A percentile compares a stretch with the other conserved stretches of the same genome.
Evolutionary conservation across 2,888 invertebrate species (phyloP).

Genomic region (Drosophila kuntzei): DNA sequence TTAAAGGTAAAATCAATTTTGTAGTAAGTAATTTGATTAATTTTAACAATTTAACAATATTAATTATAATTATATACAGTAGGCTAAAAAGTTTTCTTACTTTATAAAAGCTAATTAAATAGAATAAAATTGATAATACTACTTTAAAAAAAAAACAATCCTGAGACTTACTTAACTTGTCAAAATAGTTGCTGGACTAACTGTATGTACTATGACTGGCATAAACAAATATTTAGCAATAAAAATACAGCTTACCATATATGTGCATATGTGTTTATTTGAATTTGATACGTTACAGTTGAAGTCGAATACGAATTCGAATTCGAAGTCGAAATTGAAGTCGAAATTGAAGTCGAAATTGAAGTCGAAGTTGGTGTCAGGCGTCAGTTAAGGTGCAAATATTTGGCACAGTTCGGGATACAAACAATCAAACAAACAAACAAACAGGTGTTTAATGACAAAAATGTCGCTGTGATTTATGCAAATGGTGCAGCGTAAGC

Average conservation of each 20-base stretch:
- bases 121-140: too few relatives aligned
- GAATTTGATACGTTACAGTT: slow-evolving; percentile 10
- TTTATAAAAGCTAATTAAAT: too few relatives aligned
- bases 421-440: slow-evolving; percentile 42
- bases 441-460: slow-evolving; percentile 67
- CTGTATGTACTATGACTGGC: not conserved
- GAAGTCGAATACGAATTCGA: not conserved
- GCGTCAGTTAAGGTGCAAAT: slow-evolving; percentile 50
- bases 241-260: slow-evolving; percentile 7
- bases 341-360: slow-evolving; percentile 5
- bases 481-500: slow-evolving; percentile 57
- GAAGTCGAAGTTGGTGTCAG: slow-evolving; percentile 15
- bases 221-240: slow-evolving; percentile 8
- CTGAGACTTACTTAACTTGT: too few relatives aligned
- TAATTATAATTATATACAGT: too few relatives aligned
- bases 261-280: slow-evolving; percentile 20
- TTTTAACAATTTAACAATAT: too few relatives aligned
- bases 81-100: too few relatives aligned
- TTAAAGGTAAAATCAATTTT: not conserved
- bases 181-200: too few relatives aligned
- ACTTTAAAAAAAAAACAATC: too few relatives aligned
- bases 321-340: slow-evolving; percentile 2
- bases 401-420: slow-evolving; percentile 43
- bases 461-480: slow-evolving; percentile 67
- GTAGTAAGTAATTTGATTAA: not conserved